These are phyloP conservation scores for Trichomalopsis sarcophagae DNA, from an alignment of 1,140 invertebrate genomes.

Conservation along the genomic window DNA sequence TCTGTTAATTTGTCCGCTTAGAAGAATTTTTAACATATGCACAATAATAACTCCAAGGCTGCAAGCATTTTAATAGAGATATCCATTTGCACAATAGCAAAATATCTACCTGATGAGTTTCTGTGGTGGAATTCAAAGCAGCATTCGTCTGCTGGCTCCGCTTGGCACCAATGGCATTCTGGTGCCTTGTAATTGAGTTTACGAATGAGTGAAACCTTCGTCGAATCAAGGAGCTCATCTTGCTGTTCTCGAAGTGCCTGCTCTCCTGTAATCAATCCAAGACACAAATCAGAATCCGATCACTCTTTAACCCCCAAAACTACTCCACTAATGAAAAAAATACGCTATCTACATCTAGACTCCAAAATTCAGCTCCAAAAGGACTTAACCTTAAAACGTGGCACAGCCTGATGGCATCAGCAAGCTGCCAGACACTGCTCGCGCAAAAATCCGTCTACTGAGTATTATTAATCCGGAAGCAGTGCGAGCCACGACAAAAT, in stretches of 20 bases:
- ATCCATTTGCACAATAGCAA: not conserved
- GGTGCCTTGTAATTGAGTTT: constrained; percentile 49
- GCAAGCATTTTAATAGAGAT: not conserved
- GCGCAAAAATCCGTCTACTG: constrained; percentile 20
- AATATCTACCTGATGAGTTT: constrained; percentile 57
- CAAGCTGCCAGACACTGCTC: not conserved
- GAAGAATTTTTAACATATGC: not conserved
- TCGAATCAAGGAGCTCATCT: constrained; percentile 62
- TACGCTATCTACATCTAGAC: not conserved
- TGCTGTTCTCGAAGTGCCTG: not conserved
- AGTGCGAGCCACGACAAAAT: constrained; percentile 1
- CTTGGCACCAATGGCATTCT: constrained; percentile 51
- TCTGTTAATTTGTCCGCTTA: not conserved
- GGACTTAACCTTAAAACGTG: constrained; percentile 42
- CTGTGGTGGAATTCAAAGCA: constrained; percentile 62
- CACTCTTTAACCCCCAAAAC: not conserved
- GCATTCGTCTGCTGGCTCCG: constrained; percentile 63
- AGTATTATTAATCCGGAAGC: not conserved
- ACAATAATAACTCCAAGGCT: not conserved
- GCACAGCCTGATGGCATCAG: not conserved
- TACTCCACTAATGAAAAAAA: not conserved
- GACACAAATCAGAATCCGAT: not conserved
- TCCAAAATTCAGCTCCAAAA: not conserved
- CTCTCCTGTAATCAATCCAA: not conserved
- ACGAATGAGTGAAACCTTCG: constrained; percentile 56